These are phyloP conservation scores for Hipparchia semele DNA, from an alignment of 2,888 invertebrate genomes.

Conservation along the genomic window DNA sequence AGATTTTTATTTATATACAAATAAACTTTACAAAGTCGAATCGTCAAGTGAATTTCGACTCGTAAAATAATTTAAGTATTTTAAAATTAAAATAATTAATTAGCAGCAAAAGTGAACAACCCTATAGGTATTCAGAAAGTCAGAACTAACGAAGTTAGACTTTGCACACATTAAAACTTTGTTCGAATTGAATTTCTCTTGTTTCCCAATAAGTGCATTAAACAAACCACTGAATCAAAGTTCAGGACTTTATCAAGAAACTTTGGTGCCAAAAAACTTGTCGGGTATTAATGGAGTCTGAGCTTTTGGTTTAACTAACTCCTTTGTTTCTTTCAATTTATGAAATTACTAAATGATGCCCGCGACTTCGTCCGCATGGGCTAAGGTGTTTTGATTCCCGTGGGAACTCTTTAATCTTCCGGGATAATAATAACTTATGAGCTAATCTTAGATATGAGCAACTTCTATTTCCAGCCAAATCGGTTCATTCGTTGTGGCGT, in stretches of 20 bases:
- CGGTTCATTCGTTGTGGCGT: too few relatives aligned
- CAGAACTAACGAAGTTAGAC: slow-evolving; percentile 16
- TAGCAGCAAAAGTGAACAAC: background rate
- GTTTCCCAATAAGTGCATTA: slow-evolving; percentile 44
- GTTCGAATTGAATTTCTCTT: slow-evolving; percentile 40
- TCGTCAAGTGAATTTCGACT: too few relatives aligned
- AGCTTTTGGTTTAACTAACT: slow-evolving; percentile 62
- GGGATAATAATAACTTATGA: background rate
- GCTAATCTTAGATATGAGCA: too few relatives aligned
- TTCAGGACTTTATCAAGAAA: slow-evolving; percentile 51
- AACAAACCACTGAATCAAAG: slow-evolving; percentile 45
- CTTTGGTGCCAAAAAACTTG: slow-evolving; percentile 73
- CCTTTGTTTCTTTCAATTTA: slow-evolving; percentile 53
- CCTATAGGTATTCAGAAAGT: background rate
- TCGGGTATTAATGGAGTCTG: slow-evolving; percentile 67
- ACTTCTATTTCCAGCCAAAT: too few relatives aligned
- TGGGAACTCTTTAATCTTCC: background rate
- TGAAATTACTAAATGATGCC: background rate
- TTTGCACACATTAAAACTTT: slow-evolving; percentile 32
- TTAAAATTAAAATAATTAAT: background rate
- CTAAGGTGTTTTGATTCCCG: too few relatives aligned
- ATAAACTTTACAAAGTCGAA: too few relatives aligned
- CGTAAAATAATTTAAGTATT: too few relatives aligned
- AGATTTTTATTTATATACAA: too few relatives aligned
- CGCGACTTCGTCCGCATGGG: too few relatives aligned